Base-by-base conservation (phyloP, 2,888 invertebrate species). In the Cantharis nigra region DNA sequence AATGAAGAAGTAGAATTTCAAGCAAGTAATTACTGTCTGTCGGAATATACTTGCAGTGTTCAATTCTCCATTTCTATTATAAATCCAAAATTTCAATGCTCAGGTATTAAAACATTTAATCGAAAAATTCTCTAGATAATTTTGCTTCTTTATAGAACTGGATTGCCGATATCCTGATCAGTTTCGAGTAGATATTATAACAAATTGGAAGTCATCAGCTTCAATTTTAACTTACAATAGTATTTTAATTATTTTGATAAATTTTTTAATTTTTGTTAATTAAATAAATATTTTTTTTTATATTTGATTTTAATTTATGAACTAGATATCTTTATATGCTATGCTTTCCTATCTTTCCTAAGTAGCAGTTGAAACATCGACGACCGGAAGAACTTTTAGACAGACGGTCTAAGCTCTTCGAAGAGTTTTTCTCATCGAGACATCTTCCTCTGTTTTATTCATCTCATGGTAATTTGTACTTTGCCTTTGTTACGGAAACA, bases 131-230 rank as follows among this genome's bases (percentile, higher is more conserved):
- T n/a, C 1, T 3, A 23, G 4, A 5, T 67, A 23, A 23, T 16
- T 2, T 67, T 67, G 1, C 20, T n/a, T 67, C 26, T 13, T 89
- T 88, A 79, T 89, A 94, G 94, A 93, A 88, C 90, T 90, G 69
- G 92, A 92, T 77, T 94, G 94, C 84, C 90, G 92, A 74, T 90
- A 90, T 82, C 93, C 93, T 28, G 91, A 93, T 83, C 92, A 94
- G 89, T 91, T 93, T 63, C 90, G 92, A 79, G 80, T 88, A 78
- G 83, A 83, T 80, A 86, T 88, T 63, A 74, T 72, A 63, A 82
- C 82, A 18, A 81, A 83, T n/a, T 85, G 85, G 82, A 80, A 76
- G 79, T 80, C 82, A 80, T 80, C 82, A 77, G 82, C 82, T 73
- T 80, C 71, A 9, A 69, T 70, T 75, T 72, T 75, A 63, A 72